Conservation (phyloP, 1,140 invertebrate genomes). For the Hyles vespertilio region DNA sequence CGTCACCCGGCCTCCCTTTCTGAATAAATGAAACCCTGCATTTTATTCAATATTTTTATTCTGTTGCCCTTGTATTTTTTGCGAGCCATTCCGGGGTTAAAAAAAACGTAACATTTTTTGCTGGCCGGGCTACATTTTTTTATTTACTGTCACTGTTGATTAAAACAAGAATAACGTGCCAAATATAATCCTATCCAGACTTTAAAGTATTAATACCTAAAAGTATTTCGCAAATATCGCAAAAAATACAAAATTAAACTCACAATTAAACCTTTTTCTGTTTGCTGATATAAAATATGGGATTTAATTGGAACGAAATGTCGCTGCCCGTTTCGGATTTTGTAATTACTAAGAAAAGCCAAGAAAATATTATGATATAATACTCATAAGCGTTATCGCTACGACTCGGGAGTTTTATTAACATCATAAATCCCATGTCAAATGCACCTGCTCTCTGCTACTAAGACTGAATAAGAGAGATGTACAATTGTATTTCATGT, state of each 20-base stretch:
- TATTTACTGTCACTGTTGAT: too few species aligned
- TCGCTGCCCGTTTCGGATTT: constrained; percentile 33
- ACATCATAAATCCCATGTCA: constrained; percentile 70
- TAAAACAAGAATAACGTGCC: too few species aligned
- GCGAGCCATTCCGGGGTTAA: neutral
- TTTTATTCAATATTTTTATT: constrained; percentile 20
- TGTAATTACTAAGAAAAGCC: constrained; percentile 29
- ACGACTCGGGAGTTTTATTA: constrained; percentile 60
- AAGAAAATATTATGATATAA: constrained; percentile 39
- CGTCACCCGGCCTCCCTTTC: constrained; percentile 22
- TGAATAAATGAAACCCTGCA: constrained; percentile 22
- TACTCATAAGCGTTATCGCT: constrained; percentile 52
- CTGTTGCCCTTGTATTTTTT: neutral
- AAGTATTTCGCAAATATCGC: too few species aligned
- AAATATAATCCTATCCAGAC: too few species aligned
- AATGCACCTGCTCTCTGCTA: constrained; percentile 53
- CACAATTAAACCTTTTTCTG: too few species aligned
- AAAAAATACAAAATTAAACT: too few species aligned
- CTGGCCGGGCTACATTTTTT: too few species aligned
- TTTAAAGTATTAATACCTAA: too few species aligned
- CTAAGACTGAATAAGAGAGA: constrained; percentile 42
- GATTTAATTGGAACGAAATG: neutral
- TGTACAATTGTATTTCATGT: constrained; percentile 57
- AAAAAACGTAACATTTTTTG: too few species aligned
- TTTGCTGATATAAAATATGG: too few species aligned